Conservation (phyloP, 2,888 invertebrate species). For the Ophioninae sp. region DNA sequence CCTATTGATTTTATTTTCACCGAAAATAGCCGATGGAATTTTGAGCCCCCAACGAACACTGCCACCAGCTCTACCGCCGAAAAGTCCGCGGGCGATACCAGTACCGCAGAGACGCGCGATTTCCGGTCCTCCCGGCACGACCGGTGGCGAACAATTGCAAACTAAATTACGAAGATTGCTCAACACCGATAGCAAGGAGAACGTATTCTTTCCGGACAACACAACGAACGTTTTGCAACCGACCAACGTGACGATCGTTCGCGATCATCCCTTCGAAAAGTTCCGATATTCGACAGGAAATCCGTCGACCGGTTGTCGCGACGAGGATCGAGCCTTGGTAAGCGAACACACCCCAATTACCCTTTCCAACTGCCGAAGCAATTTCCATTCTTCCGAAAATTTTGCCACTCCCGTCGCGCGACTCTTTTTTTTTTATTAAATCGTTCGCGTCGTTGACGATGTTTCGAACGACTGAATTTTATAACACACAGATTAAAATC, state of each 20-base stretch:
- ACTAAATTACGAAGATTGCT: constrained; percentile 89
- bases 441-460: no score
- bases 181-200: constrained; percentile 89
- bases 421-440: not conserved
- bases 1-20: not conserved
- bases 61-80: constrained; percentile 82
- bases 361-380: not conserved
- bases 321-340: constrained; percentile 70
- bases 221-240: constrained; percentile 64
- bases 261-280: constrained; percentile 72
- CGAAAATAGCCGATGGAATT: constrained; percentile 71
- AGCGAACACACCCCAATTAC: constrained; percentile 1
- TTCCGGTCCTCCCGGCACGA: constrained; percentile 75
- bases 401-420: not conserved
- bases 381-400: not conserved
- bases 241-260: constrained; percentile 51
- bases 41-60: constrained; percentile 77
- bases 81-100: constrained; percentile 82
- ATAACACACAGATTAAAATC: no score
- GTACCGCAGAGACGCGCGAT: constrained; percentile 78
- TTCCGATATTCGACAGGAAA: constrained; percentile 76
- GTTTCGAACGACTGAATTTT: not conserved
- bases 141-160: constrained; percentile 87
- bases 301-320: constrained; percentile 74
- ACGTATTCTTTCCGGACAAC: constrained; percentile 83